Evolutionary conservation across 2,797 vertebrate genomes (phyloP).

Genomic region (Onychomys torridus): DNA sequence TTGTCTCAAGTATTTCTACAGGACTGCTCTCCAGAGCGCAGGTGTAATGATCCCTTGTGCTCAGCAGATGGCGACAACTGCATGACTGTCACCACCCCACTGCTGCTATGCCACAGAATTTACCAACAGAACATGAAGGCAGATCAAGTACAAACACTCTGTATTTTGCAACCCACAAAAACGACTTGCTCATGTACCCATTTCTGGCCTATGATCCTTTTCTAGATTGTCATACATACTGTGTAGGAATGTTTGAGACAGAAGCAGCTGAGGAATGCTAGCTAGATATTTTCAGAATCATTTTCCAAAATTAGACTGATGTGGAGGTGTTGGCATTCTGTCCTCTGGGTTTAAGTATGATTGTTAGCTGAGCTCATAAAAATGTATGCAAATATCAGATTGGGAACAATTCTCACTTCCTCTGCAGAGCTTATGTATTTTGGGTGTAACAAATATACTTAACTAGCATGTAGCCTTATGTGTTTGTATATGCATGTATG

Average conservation of each 20-base stretch:
- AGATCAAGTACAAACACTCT: conserved; percentile 25
- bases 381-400: neutral
- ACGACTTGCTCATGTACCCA: neutral
- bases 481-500: no score
- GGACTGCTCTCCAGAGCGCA: neutral
- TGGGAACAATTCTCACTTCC: neutral
- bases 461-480: neutral
- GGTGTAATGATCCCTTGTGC: conserved; percentile 55
- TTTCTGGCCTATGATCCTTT: neutral
- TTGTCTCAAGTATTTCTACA: neutral
- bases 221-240: neutral
- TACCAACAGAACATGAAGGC: conserved; percentile 26
- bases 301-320: neutral
- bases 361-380: conserved; percentile 34
- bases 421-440: neutral
- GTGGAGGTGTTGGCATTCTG: neutral
- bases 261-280: neutral
- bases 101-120: neutral
- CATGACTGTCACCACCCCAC: conserved; percentile 28
- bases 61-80: conserved; percentile 76
- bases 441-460: neutral
- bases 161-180: conserved; percentile 12
- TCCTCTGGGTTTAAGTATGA: neutral
- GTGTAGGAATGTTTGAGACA: neutral
- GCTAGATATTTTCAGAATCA: neutral